Conservation (phyloP, 1,140 invertebrate species). For the Procambarus clarkii region DNA sequence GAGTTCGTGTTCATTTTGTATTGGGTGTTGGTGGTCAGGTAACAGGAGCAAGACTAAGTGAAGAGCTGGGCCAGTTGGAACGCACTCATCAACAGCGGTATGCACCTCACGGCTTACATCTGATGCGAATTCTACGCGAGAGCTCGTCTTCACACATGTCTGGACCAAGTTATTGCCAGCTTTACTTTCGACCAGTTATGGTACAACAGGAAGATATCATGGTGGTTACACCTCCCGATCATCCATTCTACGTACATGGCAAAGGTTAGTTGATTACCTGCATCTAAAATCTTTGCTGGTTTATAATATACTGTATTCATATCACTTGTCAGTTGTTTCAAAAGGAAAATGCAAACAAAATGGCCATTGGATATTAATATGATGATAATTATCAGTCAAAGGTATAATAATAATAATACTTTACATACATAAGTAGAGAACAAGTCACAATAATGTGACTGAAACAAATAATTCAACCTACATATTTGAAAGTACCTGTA, state of each 20-base stretch:
- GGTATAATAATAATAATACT: too few relatives aligned
- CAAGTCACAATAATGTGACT: too few relatives aligned
- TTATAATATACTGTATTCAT: too few relatives aligned
- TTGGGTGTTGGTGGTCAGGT: slow-evolving; percentile 65
- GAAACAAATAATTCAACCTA: too few relatives aligned
- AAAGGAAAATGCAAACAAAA: too few relatives aligned
- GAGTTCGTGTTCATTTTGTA: slow-evolving; percentile 73
- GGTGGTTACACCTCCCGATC: slow-evolving; percentile 69
- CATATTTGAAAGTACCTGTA: too few relatives aligned
- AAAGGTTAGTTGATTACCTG: slow-evolving; percentile 53
- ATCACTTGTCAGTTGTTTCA: too few relatives aligned
- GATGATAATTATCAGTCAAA: too few relatives aligned
- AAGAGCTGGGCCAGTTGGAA: slow-evolving; percentile 71
- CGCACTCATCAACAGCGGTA: slow-evolving; percentile 73
- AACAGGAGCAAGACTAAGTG: slow-evolving; percentile 67
- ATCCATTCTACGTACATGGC: slow-evolving; percentile 71
- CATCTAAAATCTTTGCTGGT: too few relatives aligned
- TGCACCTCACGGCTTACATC: slow-evolving; percentile 68
- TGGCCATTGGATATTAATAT: too few relatives aligned
- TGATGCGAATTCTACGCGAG: slow-evolving; percentile 60
- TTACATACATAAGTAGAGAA: too few relatives aligned
- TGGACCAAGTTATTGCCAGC: slow-evolving; percentile 56
- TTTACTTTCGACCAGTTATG: slow-evolving; percentile 68
- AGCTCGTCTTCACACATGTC: slow-evolving; percentile 31
- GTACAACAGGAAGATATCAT: slow-evolving; percentile 69